Base-by-base conservation (phyloP, 2,797 vertebrate species). In the Okamejei kenojei region DNA sequence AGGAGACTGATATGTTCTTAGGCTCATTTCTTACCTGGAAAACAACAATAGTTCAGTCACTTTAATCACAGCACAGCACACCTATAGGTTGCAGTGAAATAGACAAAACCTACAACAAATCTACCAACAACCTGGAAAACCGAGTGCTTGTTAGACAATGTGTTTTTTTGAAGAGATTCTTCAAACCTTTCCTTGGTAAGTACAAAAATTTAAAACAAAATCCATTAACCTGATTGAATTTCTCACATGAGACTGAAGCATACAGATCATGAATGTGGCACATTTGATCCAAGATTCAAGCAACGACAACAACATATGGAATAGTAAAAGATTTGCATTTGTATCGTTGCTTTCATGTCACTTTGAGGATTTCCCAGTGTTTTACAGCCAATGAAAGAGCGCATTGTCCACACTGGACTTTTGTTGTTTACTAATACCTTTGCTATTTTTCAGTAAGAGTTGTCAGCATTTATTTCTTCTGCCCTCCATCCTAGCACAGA, bases 1-100 rank as follows among this genome's bases (percentile, higher is more conserved):
- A 98, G 94, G 97, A 96, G 91, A 98, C 29, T 2, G 95, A 93
- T 94, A 99, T 96, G 94, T 99, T 99, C 94, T 94, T 96, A 10
- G 99, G 99, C 95, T 99, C 99, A 93, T 99, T 99, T 96, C 99
- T 98, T 93, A 98, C 97, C 99, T 99, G 95, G 7, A 96, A 95
- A 35, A 93, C 13, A 94, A 93, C 38, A 92, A 92, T 5, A 68
- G 45, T 91, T 74, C 90, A 73, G 11, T 74, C 7, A 90, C 7
- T 26, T 71, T 92, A 29, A 61, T 26, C 68, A 93, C n/a, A 93
- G 80, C 21, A 82, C 6, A n/a, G 77, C 32, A 35, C 73, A 71
- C 11, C 65, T 78, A 11, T 78, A 61, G 77, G 23, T 4, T 80
- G 29, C 76, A 79, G 23, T 81, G 26, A 38, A 65, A 54, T 35